Percentiles rank a stretch among this genome's conserved stretches.
phyloP scores from a whole-genome alignment of 2,797 vertebrate species.

The Mallotus villosus region DNA sequence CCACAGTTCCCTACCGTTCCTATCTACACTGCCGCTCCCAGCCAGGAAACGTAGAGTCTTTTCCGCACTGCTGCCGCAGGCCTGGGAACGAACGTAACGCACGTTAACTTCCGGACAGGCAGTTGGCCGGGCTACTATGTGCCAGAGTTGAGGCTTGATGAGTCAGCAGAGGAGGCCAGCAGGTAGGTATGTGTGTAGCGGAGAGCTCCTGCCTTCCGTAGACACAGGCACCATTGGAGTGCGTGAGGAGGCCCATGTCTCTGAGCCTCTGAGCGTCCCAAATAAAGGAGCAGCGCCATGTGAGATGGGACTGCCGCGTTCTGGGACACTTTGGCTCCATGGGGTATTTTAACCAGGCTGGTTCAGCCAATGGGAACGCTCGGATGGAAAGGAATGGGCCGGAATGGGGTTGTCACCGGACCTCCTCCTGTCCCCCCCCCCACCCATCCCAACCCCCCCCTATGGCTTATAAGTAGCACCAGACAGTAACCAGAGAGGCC shows the following conservation, averaged over 20 bases:
- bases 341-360: slow-evolving; percentile 71
- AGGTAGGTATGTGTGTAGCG: neutral
- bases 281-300: slow-evolving; percentile 56
- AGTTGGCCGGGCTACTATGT: neutral
- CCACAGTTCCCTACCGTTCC: neutral
- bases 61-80: neutral
- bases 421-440: slow-evolving; percentile 42
- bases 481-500: slow-evolving; percentile 69
- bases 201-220: slow-evolving; percentile 11
- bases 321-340: slow-evolving; percentile 64
- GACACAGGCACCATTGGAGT: slow-evolving; percentile 35
- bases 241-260: slow-evolving; percentile 42
- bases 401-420: slow-evolving; percentile 54
- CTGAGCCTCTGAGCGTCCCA: slow-evolving; percentile 45
- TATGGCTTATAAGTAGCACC: slow-evolving; percentile 72
- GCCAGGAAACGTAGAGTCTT: too few species aligned
- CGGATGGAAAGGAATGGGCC: slow-evolving; percentile 29
- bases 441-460: slow-evolving; percentile 28
- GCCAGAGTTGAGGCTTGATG: neutral
- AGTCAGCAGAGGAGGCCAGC: neutral
- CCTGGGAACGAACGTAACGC: neutral
- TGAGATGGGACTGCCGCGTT: slow-evolving; percentile 34
- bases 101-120: neutral
- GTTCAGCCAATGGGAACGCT: slow-evolving; percentile 52
- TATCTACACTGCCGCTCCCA: neutral